Conservation (phyloP, 2,113 vertebrate species). For the Oryzias curvinotus region DNA sequence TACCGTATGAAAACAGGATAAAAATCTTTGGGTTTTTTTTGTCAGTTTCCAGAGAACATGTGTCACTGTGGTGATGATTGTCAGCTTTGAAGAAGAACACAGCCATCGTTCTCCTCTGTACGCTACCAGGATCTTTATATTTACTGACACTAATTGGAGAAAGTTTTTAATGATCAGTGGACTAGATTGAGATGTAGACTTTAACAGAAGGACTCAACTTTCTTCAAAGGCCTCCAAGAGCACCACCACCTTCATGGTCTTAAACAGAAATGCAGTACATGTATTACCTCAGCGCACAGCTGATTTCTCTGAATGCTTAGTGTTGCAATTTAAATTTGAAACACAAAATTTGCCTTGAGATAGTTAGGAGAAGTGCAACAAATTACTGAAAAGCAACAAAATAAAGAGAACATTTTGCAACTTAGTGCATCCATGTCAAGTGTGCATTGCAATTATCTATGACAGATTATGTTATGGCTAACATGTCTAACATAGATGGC, state of each 20-base stretch:
- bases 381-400: too few species aligned
- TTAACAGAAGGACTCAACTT: slow-evolving; percentile 57
- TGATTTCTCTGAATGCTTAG: neutral
- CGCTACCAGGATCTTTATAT: slow-evolving; percentile 27
- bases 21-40: neutral
- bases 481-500: too few species aligned
- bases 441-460: too few species aligned
- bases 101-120: slow-evolving; percentile 1
- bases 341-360: too few species aligned
- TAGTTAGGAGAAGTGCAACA: too few species aligned
- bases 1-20: neutral
- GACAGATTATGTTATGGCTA: too few species aligned
- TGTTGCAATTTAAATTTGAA: too few species aligned
- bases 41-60: slow-evolving; percentile 18
- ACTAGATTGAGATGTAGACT: slow-evolving; percentile 9
- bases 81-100: slow-evolving; percentile 5
- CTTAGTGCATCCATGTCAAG: too few species aligned
- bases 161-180: slow-evolving; percentile 55
- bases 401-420: too few species aligned
- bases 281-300: too few species aligned
- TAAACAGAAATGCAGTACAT: slow-evolving; percentile 17
- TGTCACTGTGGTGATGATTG: slow-evolving; percentile 41
- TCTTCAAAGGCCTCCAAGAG: slow-evolving; percentile 42
- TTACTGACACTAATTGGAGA: slow-evolving; percentile 57
- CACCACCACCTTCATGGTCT: slow-evolving; percentile 2